These are phyloP conservation scores for Naja naja DNA, from an alignment of 2,113 vertebrate genomes.

Conservation along the genomic window DNA sequence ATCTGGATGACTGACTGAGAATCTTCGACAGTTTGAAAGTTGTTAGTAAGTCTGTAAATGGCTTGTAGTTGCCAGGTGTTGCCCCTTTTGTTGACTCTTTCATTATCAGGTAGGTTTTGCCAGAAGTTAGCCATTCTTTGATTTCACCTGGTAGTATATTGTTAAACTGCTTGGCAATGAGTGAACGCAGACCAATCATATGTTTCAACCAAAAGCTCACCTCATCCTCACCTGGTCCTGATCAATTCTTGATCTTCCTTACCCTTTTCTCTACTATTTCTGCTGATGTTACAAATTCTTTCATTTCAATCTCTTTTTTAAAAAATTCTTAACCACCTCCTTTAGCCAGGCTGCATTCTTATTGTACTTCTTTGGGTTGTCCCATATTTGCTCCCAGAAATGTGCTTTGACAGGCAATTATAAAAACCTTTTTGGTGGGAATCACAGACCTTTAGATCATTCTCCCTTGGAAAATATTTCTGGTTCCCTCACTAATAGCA, in stretches of 20 bases:
- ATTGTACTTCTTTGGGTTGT: not conserved
- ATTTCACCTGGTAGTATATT: not conserved
- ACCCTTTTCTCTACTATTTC: not conserved
- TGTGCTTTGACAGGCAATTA: not conserved
- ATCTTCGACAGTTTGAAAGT: not conserved
- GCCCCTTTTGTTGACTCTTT: not conserved
- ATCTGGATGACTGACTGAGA: not conserved
- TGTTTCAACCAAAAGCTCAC: not conserved
- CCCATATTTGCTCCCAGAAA: not conserved
- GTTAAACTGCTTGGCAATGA: not conserved
- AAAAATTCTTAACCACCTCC: not conserved
- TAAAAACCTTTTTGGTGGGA: not conserved
- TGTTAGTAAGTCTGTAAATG: not conserved
- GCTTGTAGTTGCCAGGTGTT: no score
- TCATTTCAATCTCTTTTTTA: not conserved
- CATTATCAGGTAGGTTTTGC: not conserved
- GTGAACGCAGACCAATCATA: not conserved
- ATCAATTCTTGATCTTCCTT: no score
- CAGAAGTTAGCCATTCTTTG: not conserved
- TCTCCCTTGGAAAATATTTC: not conserved
- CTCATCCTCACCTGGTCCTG: not conserved
- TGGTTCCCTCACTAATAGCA: not conserved
- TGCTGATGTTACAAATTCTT: not conserved
- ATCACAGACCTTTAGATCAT: not conserved
- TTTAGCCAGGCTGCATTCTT: not conserved